Base-by-base conservation (phyloP, 2,888 invertebrate genomes). In the Fragum fragum region DNA sequence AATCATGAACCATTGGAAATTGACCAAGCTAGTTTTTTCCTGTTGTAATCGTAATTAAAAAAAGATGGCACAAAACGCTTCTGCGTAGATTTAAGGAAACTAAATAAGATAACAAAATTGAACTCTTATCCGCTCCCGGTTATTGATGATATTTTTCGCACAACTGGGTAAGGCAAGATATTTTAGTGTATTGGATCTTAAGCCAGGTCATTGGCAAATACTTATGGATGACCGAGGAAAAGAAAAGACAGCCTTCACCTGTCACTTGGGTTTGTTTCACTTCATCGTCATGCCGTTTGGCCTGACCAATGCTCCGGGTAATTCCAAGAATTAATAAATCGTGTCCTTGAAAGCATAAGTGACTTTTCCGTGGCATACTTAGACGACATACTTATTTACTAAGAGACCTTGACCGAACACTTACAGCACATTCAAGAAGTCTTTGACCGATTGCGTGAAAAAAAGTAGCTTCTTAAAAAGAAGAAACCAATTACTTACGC, bases 301-400 rank as follows among this genome's bases (percentile, higher is more conserved):
- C 39, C n/a, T n/a, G n/a, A n/a, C n/a, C n/a, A n/a, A n/a, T n/a
- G 39, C 39, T 14, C 39, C 39, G 39, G 7, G 14, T 9, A 9
- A 6, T 39, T 39, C 39, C 39, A 39, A 55, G 52, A 79, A 29
- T 39, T 86, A 14, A 79, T 87, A 74, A 26, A 14, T 14, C 42
- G 66, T 29, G 85, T 81, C 6, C 52, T 85, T 18, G 47, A 83
- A 36, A 85, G 77, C 3, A 53, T 9, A 1, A 76, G 75, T 21
- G 29, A 55, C 9, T 88, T 86, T 66, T 36, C 57, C 39, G 14
- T 14, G 7, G 39, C 39, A 39, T 39, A 39, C 39, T 28, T 61
- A 9, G n/a, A n/a, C 18, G 55, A 55, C 7, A 55, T 55, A 6
- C 55, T 39, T 39, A 39, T 39, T 9, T 39, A 39, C 14, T 39